Evolutionary conservation across 2,797 vertebrate genomes (phyloP).

Genomic region (Capromys pilorides): DNA sequence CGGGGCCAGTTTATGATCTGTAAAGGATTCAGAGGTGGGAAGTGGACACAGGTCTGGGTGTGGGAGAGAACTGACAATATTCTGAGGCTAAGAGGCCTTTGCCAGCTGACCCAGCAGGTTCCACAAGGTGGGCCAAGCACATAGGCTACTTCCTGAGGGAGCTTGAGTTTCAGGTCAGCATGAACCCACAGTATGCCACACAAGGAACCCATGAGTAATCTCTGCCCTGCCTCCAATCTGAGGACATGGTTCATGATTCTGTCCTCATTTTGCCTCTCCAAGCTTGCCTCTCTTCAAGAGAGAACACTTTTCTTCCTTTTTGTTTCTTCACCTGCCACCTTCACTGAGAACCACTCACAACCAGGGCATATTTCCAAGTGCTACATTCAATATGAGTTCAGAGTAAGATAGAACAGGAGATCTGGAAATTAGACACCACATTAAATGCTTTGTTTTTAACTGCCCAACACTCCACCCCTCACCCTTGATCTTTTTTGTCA

Average conservation of each 20-base stretch:
- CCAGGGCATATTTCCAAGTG: neutral
- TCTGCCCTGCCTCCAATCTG: neutral
- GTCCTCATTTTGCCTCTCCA: neutral
- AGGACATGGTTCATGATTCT: neutral
- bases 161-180: neutral
- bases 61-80: neutral
- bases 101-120: neutral
- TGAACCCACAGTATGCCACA: rapidly evolving
- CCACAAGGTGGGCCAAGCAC: neutral
- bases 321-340: neutral
- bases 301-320: neutral
- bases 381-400: neutral
- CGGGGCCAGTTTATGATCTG: neutral
- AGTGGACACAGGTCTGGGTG: neutral
- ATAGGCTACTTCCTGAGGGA: neutral
- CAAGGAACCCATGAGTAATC: neutral
- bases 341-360: too few relatives aligned
- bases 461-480: neutral
- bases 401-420: neutral
- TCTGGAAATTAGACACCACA: neutral
- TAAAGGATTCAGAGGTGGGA: neutral
- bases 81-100: rapidly evolving
- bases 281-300: too few relatives aligned
- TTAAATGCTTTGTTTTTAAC: neutral
- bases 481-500: neutral